Conservation (phyloP, 2,888 invertebrate species). For the Desoria tigrina region DNA sequence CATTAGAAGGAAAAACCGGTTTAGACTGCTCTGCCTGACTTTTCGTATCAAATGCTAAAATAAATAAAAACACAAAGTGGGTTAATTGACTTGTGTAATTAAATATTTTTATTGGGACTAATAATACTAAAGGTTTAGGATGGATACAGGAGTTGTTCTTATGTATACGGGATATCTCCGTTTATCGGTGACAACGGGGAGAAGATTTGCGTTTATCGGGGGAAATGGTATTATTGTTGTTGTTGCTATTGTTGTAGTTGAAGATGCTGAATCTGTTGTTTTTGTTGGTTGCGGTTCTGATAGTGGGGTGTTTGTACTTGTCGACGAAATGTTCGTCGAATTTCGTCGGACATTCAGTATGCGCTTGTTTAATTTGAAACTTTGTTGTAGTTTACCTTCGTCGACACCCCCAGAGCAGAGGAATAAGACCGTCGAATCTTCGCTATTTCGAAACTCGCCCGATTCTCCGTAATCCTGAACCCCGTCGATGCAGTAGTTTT, state of each 20-base stretch:
- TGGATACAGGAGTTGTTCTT: neutral
- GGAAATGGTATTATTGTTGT: neutral
- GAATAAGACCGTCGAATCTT: constrained; percentile 35
- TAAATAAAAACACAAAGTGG: neutral
- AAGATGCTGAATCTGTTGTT: no score
- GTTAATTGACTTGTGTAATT: neutral
- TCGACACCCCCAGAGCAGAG: constrained; percentile 39
- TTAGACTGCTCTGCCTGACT: neutral
- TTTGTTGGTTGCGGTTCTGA: no score
- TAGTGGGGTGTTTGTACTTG: no score
- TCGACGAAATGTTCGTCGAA: no score
- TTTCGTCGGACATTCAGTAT: no score
- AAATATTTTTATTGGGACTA: no score
- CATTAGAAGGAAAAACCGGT: constrained; percentile 1
- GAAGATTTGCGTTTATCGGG: neutral
- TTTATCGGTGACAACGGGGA: neutral
- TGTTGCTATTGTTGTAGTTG: no score
- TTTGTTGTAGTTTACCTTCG: constrained; percentile 33
- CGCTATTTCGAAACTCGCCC: constrained; percentile 22
- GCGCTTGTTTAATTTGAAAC: no score
- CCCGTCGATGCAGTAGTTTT: constrained; percentile 40
- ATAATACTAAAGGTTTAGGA: neutral
- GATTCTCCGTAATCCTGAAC: constrained; percentile 38
- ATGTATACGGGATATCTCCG: constrained; percentile 3
- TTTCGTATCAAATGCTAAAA: constrained; percentile 7